phyloP scores from a whole-genome alignment of 2,888 invertebrate genomes.

The Synanthedon andrenaeformis region DNA sequence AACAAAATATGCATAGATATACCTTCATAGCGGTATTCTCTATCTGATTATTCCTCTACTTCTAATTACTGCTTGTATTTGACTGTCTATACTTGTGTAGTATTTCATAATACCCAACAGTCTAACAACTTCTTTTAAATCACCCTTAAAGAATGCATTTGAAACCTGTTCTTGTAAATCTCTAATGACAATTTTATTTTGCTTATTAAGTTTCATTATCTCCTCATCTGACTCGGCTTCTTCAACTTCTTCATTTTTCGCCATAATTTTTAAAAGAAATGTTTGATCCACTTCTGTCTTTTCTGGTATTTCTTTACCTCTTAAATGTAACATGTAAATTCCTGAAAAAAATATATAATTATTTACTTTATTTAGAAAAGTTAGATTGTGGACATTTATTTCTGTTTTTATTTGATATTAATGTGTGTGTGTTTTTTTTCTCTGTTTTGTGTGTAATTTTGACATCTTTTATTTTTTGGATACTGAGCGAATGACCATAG shows the following conservation, averaged over 20 bases:
- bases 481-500: no score
- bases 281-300: conserved; percentile 74
- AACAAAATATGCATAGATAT: neutral
- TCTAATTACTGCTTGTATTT: conserved; percentile 76
- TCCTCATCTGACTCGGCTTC: conserved; percentile 71
- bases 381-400: neutral
- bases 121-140: conserved; percentile 74
- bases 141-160: conserved; percentile 72
- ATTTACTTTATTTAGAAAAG: neutral
- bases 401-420: no score
- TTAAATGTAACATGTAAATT: conserved; percentile 81
- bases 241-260: conserved; percentile 87
- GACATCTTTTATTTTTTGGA: no score
- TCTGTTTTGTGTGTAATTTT: no score
- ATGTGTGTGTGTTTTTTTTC: no score
- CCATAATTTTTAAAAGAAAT: conserved; percentile 88
- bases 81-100: conserved; percentile 81
- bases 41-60: conserved; percentile 64
- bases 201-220: conserved; percentile 67
- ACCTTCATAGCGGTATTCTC: neutral
- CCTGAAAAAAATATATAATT: conserved; percentile 43
- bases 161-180: conserved; percentile 70
- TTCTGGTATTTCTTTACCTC: conserved; percentile 75
- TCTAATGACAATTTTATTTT: conserved; percentile 68
- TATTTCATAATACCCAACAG: conserved; percentile 85